phyloP scores from a whole-genome alignment of 2,888 invertebrate genomes.

The Terebella lapidaria region DNA sequence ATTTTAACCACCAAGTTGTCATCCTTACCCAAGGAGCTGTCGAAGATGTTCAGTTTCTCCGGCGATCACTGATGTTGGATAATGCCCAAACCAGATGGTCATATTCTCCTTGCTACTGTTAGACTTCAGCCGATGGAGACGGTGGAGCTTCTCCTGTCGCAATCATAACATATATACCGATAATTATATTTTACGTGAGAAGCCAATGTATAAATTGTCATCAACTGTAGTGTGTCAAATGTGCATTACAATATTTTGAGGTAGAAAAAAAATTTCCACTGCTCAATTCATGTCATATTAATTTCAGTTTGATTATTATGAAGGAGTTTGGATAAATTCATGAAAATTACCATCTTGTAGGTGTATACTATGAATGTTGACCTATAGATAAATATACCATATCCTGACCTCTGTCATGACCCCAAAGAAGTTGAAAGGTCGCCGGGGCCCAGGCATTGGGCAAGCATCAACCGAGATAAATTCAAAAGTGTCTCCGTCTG shows the following conservation, averaged over 20 bases:
- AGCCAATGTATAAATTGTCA: too few species aligned
- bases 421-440: constrained; percentile 89
- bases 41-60: constrained; percentile 4
- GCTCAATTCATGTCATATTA: too few species aligned
- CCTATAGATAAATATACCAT: too few species aligned
- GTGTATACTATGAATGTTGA: too few species aligned
- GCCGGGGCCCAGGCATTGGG: constrained; percentile 75
- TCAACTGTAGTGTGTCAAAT: neutral
- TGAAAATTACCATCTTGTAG: too few species aligned
- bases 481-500: constrained; percentile 64
- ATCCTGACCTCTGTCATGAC: constrained; percentile 16
- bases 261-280: constrained; percentile 20
- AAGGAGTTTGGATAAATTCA: too few species aligned
- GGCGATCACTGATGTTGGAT: constrained; percentile 79
- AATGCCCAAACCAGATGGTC: constrained; percentile 82
- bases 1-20: too few species aligned
- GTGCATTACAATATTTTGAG: constrained; percentile 29
- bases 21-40: constrained; percentile 7
- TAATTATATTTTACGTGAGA: too few species aligned
- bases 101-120: constrained; percentile 57
- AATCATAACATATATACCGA: too few species aligned
- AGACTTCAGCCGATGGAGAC: too few species aligned
- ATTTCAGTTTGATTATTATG: too few species aligned
- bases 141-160: too few species aligned
- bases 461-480: constrained; percentile 84